A percentile compares a stretch with the other conserved stretches of the same genome.
phyloP scores from a whole-genome alignment of 1,140 invertebrate species.

The Caenorhabditis briggsae region DNA sequence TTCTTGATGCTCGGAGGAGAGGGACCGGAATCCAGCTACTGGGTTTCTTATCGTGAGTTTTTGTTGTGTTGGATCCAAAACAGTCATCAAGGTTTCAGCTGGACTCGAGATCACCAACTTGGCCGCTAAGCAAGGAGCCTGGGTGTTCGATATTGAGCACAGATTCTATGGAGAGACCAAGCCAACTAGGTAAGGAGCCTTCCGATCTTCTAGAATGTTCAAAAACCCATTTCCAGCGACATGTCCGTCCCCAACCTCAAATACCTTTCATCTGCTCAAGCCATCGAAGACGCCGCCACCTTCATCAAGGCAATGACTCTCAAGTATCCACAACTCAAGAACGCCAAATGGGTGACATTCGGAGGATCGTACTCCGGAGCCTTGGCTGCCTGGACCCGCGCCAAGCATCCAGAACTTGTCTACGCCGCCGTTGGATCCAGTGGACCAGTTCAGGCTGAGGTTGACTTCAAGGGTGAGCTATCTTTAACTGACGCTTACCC shows the following conservation, averaged over 20 bases:
- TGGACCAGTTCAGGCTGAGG: constrained; percentile 65
- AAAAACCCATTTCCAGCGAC: constrained; percentile 59
- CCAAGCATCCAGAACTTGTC: constrained; percentile 65
- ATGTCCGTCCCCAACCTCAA: constrained; percentile 64
- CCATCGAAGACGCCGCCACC: constrained; percentile 63
- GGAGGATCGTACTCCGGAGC: constrained; percentile 68
- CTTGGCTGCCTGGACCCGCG: constrained; percentile 67
- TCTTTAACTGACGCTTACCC: background rate
- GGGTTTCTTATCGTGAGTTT: constrained; percentile 54
- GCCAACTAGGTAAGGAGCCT: constrained; percentile 48
- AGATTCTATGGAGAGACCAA: constrained; percentile 64
- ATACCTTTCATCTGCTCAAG: constrained; percentile 61
- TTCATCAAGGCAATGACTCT: constrained; percentile 62
- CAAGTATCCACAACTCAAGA: constrained; percentile 4
- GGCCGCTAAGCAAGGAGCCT: constrained; percentile 62
- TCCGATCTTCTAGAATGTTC: too few species aligned
- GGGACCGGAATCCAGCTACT: constrained; percentile 55
- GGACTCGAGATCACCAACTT: constrained; percentile 50
- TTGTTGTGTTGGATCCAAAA: background rate
- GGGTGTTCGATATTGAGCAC: constrained; percentile 63
- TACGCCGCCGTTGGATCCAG: constrained; percentile 63
- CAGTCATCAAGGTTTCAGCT: constrained; percentile 2
- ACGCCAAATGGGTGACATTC: constrained; percentile 66
- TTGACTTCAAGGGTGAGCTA: constrained; percentile 65
- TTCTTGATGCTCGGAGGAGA: constrained; percentile 68